Conservation (phyloP, 2,113 vertebrate species). For the Gymnobelideus leadbeateri region DNA sequence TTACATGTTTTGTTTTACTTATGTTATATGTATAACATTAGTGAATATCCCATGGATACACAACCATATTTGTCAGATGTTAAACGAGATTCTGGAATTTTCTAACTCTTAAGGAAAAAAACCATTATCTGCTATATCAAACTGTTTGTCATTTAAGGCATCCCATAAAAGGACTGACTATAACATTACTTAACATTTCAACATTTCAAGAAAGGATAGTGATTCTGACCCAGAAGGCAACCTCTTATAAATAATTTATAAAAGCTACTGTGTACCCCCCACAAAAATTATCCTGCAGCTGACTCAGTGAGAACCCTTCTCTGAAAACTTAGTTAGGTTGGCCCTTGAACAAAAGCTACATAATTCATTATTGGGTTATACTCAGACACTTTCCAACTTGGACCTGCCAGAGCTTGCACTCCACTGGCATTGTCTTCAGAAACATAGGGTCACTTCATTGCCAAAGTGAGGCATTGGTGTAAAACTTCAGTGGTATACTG, state of each 20-base stretch:
- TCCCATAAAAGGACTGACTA: neutral
- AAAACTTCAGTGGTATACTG: neutral
- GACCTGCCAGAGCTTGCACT: neutral
- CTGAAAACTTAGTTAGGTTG: neutral
- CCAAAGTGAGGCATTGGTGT: neutral
- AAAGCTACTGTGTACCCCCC: neutral
- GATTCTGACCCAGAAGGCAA: neutral
- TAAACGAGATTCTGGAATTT: neutral
- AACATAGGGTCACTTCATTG: neutral
- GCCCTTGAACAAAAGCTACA: neutral
- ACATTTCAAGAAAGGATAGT: neutral
- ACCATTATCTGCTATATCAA: neutral
- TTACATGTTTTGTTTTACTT: neutral
- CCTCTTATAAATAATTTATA: neutral
- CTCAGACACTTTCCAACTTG: neutral
- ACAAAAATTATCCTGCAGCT: neutral
- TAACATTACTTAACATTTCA: neutral
- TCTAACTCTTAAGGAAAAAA: neutral
- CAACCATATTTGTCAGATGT: neutral
- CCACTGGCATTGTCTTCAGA: neutral
- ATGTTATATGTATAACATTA: neutral
- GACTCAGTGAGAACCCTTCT: neutral
- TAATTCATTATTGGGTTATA: neutral
- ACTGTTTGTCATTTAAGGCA: neutral
- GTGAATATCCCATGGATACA: neutral